Base-by-base conservation (phyloP, 2,888 invertebrate genomes). In the Apantesis nais region DNA sequence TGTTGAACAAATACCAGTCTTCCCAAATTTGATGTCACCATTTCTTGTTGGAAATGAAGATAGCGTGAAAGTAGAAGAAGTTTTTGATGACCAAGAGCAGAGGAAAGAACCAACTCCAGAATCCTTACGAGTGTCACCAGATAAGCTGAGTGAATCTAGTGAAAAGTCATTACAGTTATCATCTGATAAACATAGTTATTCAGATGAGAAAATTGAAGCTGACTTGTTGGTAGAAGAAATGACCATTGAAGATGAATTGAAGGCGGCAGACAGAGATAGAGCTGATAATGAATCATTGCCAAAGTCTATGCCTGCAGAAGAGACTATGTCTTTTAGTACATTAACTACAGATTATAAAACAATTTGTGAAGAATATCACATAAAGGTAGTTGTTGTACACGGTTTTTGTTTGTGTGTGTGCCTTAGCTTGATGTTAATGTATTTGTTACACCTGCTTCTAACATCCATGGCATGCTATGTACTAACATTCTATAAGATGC, bases 341-440 rank as follows among this genome's bases (percentile, higher is more conserved):
- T 93, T 96, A 80, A 96, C 97, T 16, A 97, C 97, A 39, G 97
- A 97, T 78, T 97, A 97, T 87, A 96, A 96, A 85, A 97, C 97
- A 29, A 95, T 97, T 69, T 96, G 97, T 84, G 97, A 97, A 80
- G 96, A 97, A 74, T 97, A 96, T 87, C 96, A 96, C 66, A 95
- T 90, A 69, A 97, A 97, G 95, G 97, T 97, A 93, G 86, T 92
- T 82, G 65, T 92, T 78, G 62, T 75, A n/a, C 83, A 85, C 69
- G 81, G 83, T 70, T 75, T 86, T 73, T 86, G 85, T 73, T 82
- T 86, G 67, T 85, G 82, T 73, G 74, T 79, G 70, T 81, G 82
- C 29, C 48, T 81, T 31, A 72, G 74, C 75, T 58, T 79, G 37
- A 76, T 74, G 4, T 68, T 83, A 66, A 68, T 80, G 61, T 78